Evolutionary conservation across 2,797 vertebrate species (phyloP).

Genomic region (Sebastolobus altivelis): DNA sequence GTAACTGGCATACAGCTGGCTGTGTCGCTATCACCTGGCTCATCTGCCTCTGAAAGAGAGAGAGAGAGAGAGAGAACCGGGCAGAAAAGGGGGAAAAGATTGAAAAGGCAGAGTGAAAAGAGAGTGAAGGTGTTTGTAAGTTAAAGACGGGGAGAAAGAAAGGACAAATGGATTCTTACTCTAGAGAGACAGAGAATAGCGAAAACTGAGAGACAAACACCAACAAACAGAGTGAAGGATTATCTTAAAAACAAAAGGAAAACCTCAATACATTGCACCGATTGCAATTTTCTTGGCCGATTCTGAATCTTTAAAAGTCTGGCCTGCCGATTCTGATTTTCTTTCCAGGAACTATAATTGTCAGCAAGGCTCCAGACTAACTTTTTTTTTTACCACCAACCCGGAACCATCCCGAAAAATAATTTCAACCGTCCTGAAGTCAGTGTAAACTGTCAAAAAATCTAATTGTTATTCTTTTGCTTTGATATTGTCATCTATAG

Average conservation of each 20-base stretch:
- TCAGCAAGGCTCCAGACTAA: too few relatives aligned
- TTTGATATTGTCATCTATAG: accelerated
- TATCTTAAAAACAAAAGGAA: background rate
- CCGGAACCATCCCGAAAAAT: too few relatives aligned
- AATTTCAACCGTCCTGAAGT: too few relatives aligned
- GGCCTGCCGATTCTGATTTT: too few relatives aligned
- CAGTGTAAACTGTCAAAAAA: too few relatives aligned
- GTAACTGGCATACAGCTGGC: slow-evolving; percentile 82
- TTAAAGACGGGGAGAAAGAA: background rate
- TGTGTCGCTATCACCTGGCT: slow-evolving; percentile 77
- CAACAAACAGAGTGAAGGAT: background rate
- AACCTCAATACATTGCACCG: background rate
- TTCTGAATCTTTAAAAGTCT: too few relatives aligned
- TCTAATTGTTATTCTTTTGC: accelerated
- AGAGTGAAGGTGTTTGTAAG: slow-evolving; percentile 13
- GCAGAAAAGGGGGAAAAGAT: slow-evolving; percentile 33
- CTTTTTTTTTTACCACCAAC: too few relatives aligned
- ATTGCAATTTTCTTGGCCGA: too few relatives aligned
- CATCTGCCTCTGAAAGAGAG: slow-evolving; percentile 69
- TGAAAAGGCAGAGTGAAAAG: slow-evolving; percentile 13
- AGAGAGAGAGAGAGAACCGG: slow-evolving; percentile 34
- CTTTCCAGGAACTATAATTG: too few relatives aligned
- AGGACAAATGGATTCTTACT: slow-evolving; percentile 1
- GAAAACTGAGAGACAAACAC: background rate
- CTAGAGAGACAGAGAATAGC: background rate